Evolutionary conservation across 2,888 invertebrate genomes (phyloP).

Genomic region (Papilio protenor): DNA sequence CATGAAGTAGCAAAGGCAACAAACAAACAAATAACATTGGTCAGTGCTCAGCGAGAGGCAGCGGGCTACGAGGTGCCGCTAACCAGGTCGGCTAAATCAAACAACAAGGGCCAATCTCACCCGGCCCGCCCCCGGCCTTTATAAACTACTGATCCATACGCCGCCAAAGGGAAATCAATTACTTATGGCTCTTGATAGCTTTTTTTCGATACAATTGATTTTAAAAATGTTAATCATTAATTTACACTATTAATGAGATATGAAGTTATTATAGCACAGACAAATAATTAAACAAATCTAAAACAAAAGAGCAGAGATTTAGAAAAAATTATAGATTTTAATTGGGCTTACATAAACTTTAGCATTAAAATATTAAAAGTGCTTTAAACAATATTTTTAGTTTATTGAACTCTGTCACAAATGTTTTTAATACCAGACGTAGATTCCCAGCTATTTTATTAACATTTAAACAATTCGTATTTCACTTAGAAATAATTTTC

Average conservation of each 20-base stretch:
- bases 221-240: not conserved
- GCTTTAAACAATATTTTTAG: not conserved
- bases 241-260: not conserved
- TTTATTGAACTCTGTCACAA: not conserved
- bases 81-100: constrained; percentile 73
- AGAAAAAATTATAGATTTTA: not conserved
- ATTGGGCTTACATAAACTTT: not conserved
- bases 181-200: constrained; percentile 26
- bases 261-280: not conserved
- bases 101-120: constrained; percentile 70
- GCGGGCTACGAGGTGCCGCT: constrained; percentile 60
- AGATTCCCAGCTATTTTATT: not conserved
- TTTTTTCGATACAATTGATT: not conserved
- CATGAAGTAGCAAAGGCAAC: constrained; percentile 33
- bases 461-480: not conserved
- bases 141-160: constrained; percentile 42
- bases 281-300: not conserved
- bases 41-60: constrained; percentile 51
- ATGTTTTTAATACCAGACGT: not conserved
- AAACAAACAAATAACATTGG: constrained; percentile 45
- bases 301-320: not conserved
- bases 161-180: constrained; percentile 39
- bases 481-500: not conserved
- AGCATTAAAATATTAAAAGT: not conserved
- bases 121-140: constrained; percentile 55